Percentiles rank a stretch among this genome's conserved stretches.
Conservation (phyloP, 2,113 vertebrate species). For the Hylia prasina region DNA sequence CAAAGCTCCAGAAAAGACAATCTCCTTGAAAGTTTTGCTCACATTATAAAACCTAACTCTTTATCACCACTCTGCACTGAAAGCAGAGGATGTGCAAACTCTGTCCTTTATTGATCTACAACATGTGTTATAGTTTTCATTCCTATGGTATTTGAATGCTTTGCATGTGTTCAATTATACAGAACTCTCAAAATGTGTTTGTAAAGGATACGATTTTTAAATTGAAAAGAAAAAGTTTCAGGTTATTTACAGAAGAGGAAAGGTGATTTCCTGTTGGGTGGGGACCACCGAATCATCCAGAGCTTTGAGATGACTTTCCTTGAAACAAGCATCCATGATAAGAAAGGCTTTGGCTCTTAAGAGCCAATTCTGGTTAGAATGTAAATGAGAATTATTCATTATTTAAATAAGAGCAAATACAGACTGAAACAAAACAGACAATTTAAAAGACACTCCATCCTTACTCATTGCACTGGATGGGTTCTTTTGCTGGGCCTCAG, state of each 20-base stretch:
- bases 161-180: fast-evolving
- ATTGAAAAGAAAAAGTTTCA: neutral
- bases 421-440: neutral
- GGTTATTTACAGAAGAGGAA: neutral
- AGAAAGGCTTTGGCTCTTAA: neutral
- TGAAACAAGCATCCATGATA: neutral
- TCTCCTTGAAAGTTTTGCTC: neutral
- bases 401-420: neutral
- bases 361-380: neutral
- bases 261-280: neutral
- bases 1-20: neutral
- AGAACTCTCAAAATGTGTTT: neutral
- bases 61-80: neutral
- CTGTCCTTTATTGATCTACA: neutral
- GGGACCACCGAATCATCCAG: neutral
- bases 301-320: neutral
- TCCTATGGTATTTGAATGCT: neutral
- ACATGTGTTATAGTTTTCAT: neutral
- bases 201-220: neutral
- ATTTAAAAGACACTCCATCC: neutral
- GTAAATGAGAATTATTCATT: neutral
- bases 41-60: neutral
- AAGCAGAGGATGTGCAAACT: neutral
- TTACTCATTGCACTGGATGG: neutral
- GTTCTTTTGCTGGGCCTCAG: neutral